Evolutionary conservation across 2,113 vertebrate genomes (phyloP), one percentile per base, ranked within the genome.

Genomic region (Seriola dumerili): DNA sequence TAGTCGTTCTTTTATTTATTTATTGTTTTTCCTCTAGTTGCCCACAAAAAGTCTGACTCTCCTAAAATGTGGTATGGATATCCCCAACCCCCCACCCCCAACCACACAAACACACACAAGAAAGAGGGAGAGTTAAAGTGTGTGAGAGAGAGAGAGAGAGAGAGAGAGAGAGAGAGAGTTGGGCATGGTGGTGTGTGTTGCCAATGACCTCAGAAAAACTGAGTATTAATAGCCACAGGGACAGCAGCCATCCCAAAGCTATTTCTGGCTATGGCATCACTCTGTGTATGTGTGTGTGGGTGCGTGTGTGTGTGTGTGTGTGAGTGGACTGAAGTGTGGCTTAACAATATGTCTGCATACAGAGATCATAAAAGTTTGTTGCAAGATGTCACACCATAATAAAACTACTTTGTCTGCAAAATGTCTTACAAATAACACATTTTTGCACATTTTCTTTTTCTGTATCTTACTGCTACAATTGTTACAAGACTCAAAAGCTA

Each of bases 171-270:
- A 71, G 71, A 10, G 36, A 78, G 68, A 71, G 62, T 83, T 76
- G 19, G 58, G 54, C 65, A 74, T 81, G 34, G 52, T 72, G 48
- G 42, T 67, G 67, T 88, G 55, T 85, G 83, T 83, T 85, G 78
- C 57, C 74, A 73, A 62, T 88, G 89, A 88, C 88, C 91, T 89
- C 84, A 90, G 89, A 88, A 70, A 85, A 81, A 61, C 58, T 71
- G 70, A 78, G 73, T 93, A 93, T 93, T 92, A 91, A 92, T 94
- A 93, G 88, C 83, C 69, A 76, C 61, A 68, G 55, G 76, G 88
- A 75, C 69, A 69, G 70, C 76, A 87, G 75, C 79, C 76, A 90
- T 85, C 88, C 70, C 65, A 78, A 58, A 42, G 66, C 81, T 93
- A 91, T 93, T 92, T 86, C 78, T 79, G 80, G 85, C 34, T 50